A percentile compares a stretch with the other conserved stretches of the same genome.
Evolutionary conservation across 2,888 invertebrate genomes (phyloP).

Genomic region (Steinernema carpocapsae): DNA sequence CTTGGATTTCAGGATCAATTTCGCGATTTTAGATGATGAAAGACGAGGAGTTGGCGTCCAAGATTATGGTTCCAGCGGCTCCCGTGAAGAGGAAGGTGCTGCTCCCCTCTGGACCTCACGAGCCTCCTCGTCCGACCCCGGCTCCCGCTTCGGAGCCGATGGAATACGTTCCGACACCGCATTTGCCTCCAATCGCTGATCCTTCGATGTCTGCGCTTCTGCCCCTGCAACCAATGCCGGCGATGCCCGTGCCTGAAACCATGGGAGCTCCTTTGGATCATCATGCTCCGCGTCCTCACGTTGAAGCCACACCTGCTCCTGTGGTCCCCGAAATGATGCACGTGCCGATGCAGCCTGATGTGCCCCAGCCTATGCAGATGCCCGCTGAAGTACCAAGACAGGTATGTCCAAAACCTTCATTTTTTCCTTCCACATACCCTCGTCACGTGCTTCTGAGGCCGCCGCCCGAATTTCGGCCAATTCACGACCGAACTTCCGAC

Average conservation of each 20-base stretch:
- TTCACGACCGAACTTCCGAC: too few species aligned
- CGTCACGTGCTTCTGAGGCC: too few species aligned
- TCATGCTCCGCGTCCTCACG: too few species aligned
- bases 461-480: too few species aligned
- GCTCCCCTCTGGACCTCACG: conserved; percentile 50
- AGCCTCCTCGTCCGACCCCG: conserved; percentile 27
- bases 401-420: too few species aligned
- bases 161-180: not conserved
- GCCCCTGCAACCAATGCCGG: not conserved
- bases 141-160: not conserved
- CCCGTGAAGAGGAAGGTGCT: conserved; percentile 57
- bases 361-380: not conserved
- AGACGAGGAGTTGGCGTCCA: conserved; percentile 48
- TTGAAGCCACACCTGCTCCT: too few species aligned
- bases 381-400: too few species aligned
- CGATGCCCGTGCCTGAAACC: not conserved
- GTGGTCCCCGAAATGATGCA: too few species aligned
- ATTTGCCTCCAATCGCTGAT: not conserved
- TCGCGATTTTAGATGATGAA: conserved; percentile 47
- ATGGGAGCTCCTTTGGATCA: not conserved
- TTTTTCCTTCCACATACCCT: too few species aligned
- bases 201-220: not conserved
- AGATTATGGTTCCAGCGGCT: conserved; percentile 41
- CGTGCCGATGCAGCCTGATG: too few species aligned
- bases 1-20: not conserved